Evolutionary conservation across 2,797 vertebrate species (phyloP).

Genomic region (Remorina albescens): DNA sequence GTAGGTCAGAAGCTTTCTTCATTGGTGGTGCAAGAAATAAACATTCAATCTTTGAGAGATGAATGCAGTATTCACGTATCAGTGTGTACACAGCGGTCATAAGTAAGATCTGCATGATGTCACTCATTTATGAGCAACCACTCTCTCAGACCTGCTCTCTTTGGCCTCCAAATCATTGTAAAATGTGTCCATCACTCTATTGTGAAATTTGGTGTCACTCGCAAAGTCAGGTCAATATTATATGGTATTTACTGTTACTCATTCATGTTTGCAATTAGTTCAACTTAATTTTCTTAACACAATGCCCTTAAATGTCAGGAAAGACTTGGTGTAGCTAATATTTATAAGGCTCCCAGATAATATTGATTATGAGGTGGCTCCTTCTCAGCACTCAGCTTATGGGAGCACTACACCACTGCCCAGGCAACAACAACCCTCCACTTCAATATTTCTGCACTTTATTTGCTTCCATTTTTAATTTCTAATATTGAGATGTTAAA

Average conservation of each 20-base stretch:
- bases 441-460: constrained; percentile 62
- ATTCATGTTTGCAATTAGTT: constrained; percentile 25
- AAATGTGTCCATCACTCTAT: too few species aligned
- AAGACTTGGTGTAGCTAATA: constrained; percentile 28
- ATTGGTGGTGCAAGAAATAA: constrained; percentile 43
- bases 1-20: constrained; percentile 65
- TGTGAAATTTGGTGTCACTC: constrained; percentile 43
- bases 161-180: too few species aligned
- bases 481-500: constrained; percentile 67
- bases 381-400: constrained; percentile 18
- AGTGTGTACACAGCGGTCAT: constrained; percentile 47
- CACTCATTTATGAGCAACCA: too few species aligned
- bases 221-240: constrained; percentile 35
- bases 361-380: constrained; percentile 9
- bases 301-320: constrained; percentile 35
- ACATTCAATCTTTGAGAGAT: constrained; percentile 47
- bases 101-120: constrained; percentile 48
- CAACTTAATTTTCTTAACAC: constrained; percentile 32
- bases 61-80: constrained; percentile 55
- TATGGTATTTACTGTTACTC: constrained; percentile 37
- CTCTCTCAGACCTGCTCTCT: too few species aligned
- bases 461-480: constrained; percentile 54
- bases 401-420: constrained; percentile 21
- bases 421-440: background rate
- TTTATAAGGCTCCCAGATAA: constrained; percentile 39